Base-by-base conservation (phyloP, 2,888 invertebrate species). In the Agrochola lota region DNA sequence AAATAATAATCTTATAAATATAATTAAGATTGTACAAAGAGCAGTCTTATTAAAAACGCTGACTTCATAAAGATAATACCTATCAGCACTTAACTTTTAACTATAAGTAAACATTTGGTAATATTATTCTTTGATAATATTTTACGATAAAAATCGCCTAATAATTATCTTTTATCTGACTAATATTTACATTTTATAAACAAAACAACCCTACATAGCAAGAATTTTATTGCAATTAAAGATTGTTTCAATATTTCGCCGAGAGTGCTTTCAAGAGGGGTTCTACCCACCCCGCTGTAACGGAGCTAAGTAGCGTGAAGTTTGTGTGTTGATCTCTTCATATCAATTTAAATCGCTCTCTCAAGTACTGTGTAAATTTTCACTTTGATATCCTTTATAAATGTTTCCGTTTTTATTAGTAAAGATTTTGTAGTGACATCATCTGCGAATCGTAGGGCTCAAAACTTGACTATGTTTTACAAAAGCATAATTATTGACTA, bases 261-360 rank as follows among this genome's bases (percentile, higher is more conserved):
- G 12, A 68, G 59, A 80, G 72, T 66, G 78, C 75, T 74, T 72
- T 78, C 52, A 77, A 80, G 57, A 79, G 77, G 87, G 78, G 82
- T 57, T 78, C 73, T 62, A 40, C 71, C 43, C 71, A 68, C 83
- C 83, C 87, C 67, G 68, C 83, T 67, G 77, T 83, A 63, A 66
- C 55, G 17, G 35, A 81, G 75, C 57, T 78, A 88, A 87, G 87
- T 85, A 80, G 88, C 87, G 81, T 87, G 81, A 88, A 87, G 87
- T 78, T 88, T 86, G 85, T 85, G 74, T 83, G 87, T 80, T 83
- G 76, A 86, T 85, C 85, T 87, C 87, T 88, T 83, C 73, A 87
- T 87, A 87, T 86, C 79, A 88, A 88, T 84, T 86, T 84, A 78
- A 86, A 86, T 85, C 71, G 71, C 72, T 70, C 74, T 78, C 69